Conservation (phyloP, 2,113 vertebrate genomes). For the Callospermophilus lateralis region DNA sequence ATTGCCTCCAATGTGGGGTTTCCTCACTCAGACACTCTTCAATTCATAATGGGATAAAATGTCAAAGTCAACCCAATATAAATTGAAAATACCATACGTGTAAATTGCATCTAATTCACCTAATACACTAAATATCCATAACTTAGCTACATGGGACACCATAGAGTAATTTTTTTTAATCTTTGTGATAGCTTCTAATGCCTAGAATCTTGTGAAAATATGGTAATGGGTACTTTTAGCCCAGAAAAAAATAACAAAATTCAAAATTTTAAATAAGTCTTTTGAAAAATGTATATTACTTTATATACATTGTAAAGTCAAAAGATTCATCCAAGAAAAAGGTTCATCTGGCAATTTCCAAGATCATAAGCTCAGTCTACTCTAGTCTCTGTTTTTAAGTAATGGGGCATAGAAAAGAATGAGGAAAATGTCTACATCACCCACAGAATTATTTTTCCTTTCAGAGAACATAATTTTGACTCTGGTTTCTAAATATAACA, state of each 20-base stretch:
- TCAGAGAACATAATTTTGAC: not conserved
- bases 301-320: not conserved
- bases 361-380: not conserved
- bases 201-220: not conserved
- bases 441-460: constrained; percentile 10
- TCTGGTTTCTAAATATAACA: constrained; percentile 22
- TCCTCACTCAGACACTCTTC: not conserved
- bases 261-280: not conserved
- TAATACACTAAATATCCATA: not conserved
- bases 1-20: not conserved
- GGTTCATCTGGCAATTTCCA: not conserved
- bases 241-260: not conserved
- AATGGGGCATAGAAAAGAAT: no score
- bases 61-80: not conserved
- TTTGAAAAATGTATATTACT: not conserved
- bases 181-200: not conserved
- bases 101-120: not conserved
- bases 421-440: not conserved
- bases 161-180: not conserved
- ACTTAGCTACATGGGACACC: not conserved
- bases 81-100: not conserved
- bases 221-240: no score
- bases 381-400: not conserved
- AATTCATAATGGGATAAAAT: not conserved
- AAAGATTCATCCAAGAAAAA: not conserved